These are phyloP conservation scores for Alcedo atthis DNA, from an alignment of 2,797 vertebrate species.

Conservation along the genomic window DNA sequence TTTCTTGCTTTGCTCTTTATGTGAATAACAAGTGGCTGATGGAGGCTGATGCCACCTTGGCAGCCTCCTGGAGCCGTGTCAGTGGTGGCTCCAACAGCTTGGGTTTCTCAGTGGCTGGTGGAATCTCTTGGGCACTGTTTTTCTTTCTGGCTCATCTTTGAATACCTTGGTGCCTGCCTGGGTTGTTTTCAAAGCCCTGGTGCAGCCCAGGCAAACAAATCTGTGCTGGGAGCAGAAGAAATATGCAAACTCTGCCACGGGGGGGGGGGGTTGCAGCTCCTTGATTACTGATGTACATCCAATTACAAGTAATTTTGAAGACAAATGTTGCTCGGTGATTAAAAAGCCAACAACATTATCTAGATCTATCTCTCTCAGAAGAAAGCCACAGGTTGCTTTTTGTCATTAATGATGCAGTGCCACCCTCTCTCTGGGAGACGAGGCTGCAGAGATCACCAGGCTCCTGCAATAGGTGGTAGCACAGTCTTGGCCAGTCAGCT, in stretches of 20 bases:
- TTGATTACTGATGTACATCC: background rate
- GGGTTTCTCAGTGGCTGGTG: background rate
- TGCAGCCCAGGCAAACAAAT: background rate
- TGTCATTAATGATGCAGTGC: too few species aligned
- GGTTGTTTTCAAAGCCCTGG: background rate
- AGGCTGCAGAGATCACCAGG: too few species aligned
- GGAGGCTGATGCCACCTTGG: conserved; percentile 35
- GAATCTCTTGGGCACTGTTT: background rate
- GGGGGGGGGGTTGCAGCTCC: background rate
- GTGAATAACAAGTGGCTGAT: background rate
- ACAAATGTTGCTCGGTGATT: background rate
- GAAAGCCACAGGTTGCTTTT: rapidly evolving
- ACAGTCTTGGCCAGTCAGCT: background rate
- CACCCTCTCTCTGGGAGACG: too few species aligned
- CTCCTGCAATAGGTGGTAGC: too few species aligned
- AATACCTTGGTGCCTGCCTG: background rate
- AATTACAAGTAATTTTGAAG: background rate
- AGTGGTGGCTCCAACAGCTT: background rate
- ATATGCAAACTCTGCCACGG: rapidly evolving
- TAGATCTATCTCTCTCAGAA: rapidly evolving
- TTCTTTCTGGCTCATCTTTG: background rate
- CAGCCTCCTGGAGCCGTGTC: conserved; percentile 9
- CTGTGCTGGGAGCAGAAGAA: background rate
- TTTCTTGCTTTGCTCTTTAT: background rate
- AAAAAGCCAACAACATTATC: background rate